Evolutionary conservation across 1,140 invertebrate species (phyloP), one percentile per base, ranked within the genome.

Genomic region (Galleria mellonella): DNA sequence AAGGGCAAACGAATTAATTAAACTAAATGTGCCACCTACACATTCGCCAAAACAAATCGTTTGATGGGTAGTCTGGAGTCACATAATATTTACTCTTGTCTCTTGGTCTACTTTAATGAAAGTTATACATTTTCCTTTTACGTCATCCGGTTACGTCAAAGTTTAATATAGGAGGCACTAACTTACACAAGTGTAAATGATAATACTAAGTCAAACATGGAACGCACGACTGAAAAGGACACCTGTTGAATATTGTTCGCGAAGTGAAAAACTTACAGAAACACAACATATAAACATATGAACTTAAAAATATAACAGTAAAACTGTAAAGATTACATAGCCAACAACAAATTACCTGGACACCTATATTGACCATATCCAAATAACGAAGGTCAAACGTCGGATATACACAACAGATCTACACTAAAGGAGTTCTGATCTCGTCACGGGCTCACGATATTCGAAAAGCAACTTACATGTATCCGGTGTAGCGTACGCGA

Each of bases 381-480:
- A 58, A 54, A 23, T 15, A 56, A 49, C 47, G 33, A 46, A 31
- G 43, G 32, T 44, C 17, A 37, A 32, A 43, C 33, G 42, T 30
- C 17, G 41, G 32, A 41, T 12, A 35, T 31, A 37, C 36, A 2
- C 2, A 23, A 23, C 17, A 3, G 17, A 23, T 23, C 8, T 40
- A 37, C 42, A 29, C 37, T 33, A 17, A 11, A 33, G 36, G 23
- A 44, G 51, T 52, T 45, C 37, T 32, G 62, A 55, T 72, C 65
- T 59, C 39, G 62, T 65, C 65, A 67, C 68, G 53, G 49, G 49
- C 51, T 43, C 64, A 63, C 61, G 53, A 32, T 61, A 68, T 63
- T 59, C 45, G n/a, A 32, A 59, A 44, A 58, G 60, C 61, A 62
- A 81, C 76, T 81, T 79, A 82, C 76, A 63, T 72, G 50, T 62